Conservation (phyloP, 2,797 vertebrate genomes). For the Lateolabrax maculatus region DNA sequence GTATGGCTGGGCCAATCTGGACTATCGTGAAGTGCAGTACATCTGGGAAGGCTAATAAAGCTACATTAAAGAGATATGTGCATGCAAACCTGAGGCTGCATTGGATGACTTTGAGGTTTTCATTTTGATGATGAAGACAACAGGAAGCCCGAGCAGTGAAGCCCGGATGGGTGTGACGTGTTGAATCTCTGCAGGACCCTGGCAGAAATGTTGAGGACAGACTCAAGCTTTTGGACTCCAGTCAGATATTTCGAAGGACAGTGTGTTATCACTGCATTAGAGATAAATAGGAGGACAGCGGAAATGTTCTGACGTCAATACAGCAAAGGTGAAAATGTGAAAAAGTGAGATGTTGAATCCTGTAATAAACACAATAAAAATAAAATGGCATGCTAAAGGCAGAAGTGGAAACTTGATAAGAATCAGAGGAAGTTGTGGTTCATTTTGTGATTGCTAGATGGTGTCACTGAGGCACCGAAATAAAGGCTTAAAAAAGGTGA, state of each 20-base stretch:
- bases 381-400: no score
- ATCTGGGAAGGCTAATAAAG: constrained; percentile 24
- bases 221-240: constrained; percentile 27
- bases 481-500: no score
- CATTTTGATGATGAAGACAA: constrained; percentile 21
- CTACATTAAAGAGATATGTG: constrained; percentile 1
- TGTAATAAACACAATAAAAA: neutral
- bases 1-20: constrained; percentile 8
- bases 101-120: neutral
- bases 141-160: constrained; percentile 12
- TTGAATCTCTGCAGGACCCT: constrained; percentile 50
- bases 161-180: constrained; percentile 20
- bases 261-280: neutral
- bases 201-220: constrained; percentile 44
- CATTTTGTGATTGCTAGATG: neutral
- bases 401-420: neutral
- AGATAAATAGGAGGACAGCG: constrained; percentile 2
- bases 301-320: neutral
- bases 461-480: neutral
- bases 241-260: constrained; percentile 30
- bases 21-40: constrained; percentile 13
- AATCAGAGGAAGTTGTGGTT: constrained; percentile 9
- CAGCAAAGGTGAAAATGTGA: neutral
- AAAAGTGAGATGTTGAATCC: neutral
- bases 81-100: neutral